Evolutionary conservation across 2,113 vertebrate genomes (phyloP).

Genomic region (Podarcis muralis): DNA sequence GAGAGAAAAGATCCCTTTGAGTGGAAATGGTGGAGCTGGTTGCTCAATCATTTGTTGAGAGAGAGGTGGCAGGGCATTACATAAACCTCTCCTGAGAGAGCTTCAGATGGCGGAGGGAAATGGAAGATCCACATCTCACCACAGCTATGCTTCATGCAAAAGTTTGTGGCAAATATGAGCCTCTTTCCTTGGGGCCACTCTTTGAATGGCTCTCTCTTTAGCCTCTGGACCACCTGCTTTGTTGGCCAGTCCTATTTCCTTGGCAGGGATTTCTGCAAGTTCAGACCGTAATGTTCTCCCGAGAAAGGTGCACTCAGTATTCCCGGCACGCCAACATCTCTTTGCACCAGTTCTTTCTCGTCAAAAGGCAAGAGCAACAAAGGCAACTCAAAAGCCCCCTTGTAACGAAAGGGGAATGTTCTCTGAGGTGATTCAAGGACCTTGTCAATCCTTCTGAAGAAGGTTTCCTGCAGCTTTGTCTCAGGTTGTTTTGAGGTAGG

Average conservation of each 20-base stretch:
- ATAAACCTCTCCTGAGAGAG: slow-evolving; percentile 15
- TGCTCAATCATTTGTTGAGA: not conserved
- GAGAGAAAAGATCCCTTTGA: slow-evolving; percentile 39
- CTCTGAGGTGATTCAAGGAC: slow-evolving; percentile 70
- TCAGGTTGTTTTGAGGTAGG: slow-evolving; percentile 69
- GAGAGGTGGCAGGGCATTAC: not conserved
- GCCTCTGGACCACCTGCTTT: slow-evolving; percentile 74
- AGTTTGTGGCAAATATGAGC: slow-evolving; percentile 48
- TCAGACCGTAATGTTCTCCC: slow-evolving; percentile 69
- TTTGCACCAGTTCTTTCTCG: slow-evolving; percentile 59
- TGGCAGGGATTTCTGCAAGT: slow-evolving; percentile 60
- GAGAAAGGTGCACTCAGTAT: slow-evolving; percentile 66
- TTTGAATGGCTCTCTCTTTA: slow-evolving; percentile 61
- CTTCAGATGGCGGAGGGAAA: slow-evolving; percentile 23
- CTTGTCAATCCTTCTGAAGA: slow-evolving; percentile 65
- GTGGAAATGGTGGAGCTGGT: slow-evolving; percentile 18
- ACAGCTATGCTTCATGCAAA: not conserved
- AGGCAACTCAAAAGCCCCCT: slow-evolving; percentile 57
- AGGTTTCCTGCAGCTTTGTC: slow-evolving; percentile 72
- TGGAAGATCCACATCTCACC: not conserved
- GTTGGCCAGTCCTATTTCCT: slow-evolving; percentile 73
- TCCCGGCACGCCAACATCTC: slow-evolving; percentile 35
- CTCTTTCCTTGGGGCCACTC: slow-evolving; percentile 32
- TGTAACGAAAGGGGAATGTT: slow-evolving; percentile 57
- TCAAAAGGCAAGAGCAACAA: slow-evolving; percentile 39